Evolutionary conservation across 2,797 vertebrate species (phyloP).

Genomic region (Mormyrus proboscirostris): DNA sequence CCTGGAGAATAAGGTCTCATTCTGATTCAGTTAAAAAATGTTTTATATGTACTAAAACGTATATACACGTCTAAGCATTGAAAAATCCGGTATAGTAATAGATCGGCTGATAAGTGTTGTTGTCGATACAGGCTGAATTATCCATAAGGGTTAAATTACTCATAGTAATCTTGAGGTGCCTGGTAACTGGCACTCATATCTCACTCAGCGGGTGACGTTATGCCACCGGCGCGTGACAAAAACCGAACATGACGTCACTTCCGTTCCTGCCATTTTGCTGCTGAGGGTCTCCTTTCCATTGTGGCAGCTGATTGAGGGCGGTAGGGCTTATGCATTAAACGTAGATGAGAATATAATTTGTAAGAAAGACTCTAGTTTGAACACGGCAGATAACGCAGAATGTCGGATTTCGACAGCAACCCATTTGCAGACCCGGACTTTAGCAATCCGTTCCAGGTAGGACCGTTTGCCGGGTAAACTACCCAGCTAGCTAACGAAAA

Average conservation of each 20-base stretch:
- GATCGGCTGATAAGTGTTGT: not conserved
- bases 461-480: conserved; percentile 26
- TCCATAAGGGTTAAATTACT: not conserved
- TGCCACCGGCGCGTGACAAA: conserved; percentile 32
- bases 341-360: conserved; percentile 22
- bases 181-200: not conserved
- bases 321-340: conserved; percentile 33
- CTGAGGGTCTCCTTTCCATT: conserved; percentile 23
- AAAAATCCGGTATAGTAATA: not conserved
- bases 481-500: not conserved
- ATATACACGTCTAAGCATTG: not conserved
- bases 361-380: conserved; percentile 25
- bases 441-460: conserved; percentile 87
- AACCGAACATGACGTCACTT: conserved; percentile 26
- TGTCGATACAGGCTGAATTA: not conserved
- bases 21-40: not conserved
- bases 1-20: not conserved
- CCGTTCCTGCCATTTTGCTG: conserved; percentile 59
- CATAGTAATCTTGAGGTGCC: not conserved
- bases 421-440: conserved; percentile 96
- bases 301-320: conserved; percentile 29
- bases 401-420: conserved; percentile 97
- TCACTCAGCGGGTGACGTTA: conserved; percentile 43
- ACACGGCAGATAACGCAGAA: conserved; percentile 43
- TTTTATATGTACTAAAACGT: not conserved